Conservation (phyloP, 2,797 vertebrate genomes). For the Cyclopterus lumpus region DNA sequence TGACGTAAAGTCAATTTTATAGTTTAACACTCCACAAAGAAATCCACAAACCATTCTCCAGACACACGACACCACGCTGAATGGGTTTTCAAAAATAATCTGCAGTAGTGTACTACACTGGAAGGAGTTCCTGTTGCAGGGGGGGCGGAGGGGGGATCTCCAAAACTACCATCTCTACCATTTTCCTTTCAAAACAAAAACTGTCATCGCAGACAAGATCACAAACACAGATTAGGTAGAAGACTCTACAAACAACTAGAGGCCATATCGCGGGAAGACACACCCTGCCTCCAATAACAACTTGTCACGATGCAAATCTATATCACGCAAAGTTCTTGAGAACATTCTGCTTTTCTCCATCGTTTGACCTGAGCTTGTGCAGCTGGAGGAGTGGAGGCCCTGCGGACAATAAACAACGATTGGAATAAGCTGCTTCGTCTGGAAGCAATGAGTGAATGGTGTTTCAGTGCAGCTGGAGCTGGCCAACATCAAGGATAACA, state of each 20-base stretch:
- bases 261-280: conserved; percentile 54
- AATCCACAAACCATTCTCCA: background rate
- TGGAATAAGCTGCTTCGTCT: conserved; percentile 49
- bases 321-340: conserved; percentile 26
- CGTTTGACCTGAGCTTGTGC: conserved; percentile 44
- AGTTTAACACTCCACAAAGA: conserved; percentile 4
- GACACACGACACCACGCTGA: background rate
- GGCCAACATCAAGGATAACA: conserved; percentile 22
- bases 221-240: conserved; percentile 62
- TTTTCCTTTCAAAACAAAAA: conserved; percentile 58
- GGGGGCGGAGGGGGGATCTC: background rate
- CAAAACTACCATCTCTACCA: background rate
- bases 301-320: conserved; percentile 47
- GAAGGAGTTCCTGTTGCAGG: conserved; percentile 13
- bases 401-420: conserved; percentile 36
- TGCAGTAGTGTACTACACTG: conserved; percentile 5
- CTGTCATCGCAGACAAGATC: conserved; percentile 64
- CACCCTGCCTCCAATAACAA: conserved; percentile 53
- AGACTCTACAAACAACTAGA: conserved; percentile 43
- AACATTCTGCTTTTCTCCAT: conserved; percentile 36
- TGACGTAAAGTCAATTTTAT: conserved; percentile 14
- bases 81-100: conserved; percentile 15
- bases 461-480: conserved; percentile 23
- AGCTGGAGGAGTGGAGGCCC: conserved; percentile 56
- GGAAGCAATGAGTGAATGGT: conserved; percentile 49